These are phyloP conservation scores for Hemicrepidius hirtus DNA, from an alignment of 2,888 invertebrate genomes.

Conservation along the genomic window DNA sequence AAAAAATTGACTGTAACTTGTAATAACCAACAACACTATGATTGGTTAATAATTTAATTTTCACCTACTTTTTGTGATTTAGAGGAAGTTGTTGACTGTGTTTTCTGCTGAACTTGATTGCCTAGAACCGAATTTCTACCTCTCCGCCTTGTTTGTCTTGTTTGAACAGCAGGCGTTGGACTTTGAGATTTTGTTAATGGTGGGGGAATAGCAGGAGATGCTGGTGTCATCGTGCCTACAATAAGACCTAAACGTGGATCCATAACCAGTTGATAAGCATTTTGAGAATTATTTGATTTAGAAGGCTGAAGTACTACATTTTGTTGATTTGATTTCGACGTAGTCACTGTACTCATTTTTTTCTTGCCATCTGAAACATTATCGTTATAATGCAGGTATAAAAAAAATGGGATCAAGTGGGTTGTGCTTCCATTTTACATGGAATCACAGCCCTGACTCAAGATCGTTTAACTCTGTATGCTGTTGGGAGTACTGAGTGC, in stretches of 20 bases:
- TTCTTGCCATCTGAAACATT: conserved; percentile 34
- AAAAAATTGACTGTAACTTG: no score
- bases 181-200: conserved; percentile 20
- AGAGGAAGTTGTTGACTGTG: not conserved
- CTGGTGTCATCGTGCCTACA: conserved; percentile 69
- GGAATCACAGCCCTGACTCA: no score
- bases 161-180: conserved; percentile 30
- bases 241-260: conserved; percentile 73
- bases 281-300: conserved; percentile 49
- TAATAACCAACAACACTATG: conserved; percentile 12
- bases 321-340: conserved; percentile 43
- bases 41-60: not conserved
- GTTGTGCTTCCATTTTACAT: no score
- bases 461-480: no score
- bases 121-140: conserved; percentile 44
- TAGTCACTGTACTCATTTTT: conserved; percentile 28
- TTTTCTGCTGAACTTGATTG: conserved; percentile 2
- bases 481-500: no score
- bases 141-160: conserved; percentile 33
- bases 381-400: no score
- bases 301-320: conserved; percentile 53
- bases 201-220: conserved; percentile 41
- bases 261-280: conserved; percentile 72
- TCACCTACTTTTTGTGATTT: conserved; percentile 32
- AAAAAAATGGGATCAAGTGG: no score